These are phyloP conservation scores for Lydus trimaculatus DNA, from an alignment of 2,888 invertebrate species.

Conservation along the genomic window DNA sequence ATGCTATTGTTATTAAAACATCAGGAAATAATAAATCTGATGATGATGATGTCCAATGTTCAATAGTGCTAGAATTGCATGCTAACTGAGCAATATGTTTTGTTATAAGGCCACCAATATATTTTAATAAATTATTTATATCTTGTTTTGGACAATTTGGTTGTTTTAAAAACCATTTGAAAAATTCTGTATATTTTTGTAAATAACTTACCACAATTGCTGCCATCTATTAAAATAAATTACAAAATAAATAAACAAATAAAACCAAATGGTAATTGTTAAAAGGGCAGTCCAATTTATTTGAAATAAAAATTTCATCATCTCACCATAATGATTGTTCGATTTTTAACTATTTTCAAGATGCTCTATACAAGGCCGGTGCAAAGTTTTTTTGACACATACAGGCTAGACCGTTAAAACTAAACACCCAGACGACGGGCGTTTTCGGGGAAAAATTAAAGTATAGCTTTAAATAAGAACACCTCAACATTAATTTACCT, in stretches of 20 bases:
- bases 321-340: too few relatives aligned
- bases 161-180: slow-evolving; percentile 62
- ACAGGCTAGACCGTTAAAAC: too few relatives aligned
- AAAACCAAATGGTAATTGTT: not conserved
- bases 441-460: too few relatives aligned
- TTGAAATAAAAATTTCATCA: too few relatives aligned
- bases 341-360: too few relatives aligned
- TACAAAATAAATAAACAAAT: slow-evolving; percentile 31
- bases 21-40: slow-evolving; percentile 49
- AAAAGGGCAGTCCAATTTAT: not conserved
- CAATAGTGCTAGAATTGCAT: slow-evolving; percentile 58
- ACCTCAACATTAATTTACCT: too few relatives aligned
- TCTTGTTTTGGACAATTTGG: slow-evolving; percentile 50
- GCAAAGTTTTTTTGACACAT: too few relatives aligned
- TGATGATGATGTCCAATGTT: slow-evolving; percentile 52
- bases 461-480: too few relatives aligned
- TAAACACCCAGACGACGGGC: too few relatives aligned
- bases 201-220: slow-evolving; percentile 72
- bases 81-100: slow-evolving; percentile 80
- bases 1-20: slow-evolving; percentile 63
- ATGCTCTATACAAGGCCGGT: too few relatives aligned
- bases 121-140: slow-evolving; percentile 53
- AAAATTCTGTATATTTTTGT: slow-evolving; percentile 70
- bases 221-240: too few relatives aligned
- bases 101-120: slow-evolving; percentile 72